Base-by-base conservation (phyloP, 1,140 invertebrate species). In the Lasioglossum albipes region DNA sequence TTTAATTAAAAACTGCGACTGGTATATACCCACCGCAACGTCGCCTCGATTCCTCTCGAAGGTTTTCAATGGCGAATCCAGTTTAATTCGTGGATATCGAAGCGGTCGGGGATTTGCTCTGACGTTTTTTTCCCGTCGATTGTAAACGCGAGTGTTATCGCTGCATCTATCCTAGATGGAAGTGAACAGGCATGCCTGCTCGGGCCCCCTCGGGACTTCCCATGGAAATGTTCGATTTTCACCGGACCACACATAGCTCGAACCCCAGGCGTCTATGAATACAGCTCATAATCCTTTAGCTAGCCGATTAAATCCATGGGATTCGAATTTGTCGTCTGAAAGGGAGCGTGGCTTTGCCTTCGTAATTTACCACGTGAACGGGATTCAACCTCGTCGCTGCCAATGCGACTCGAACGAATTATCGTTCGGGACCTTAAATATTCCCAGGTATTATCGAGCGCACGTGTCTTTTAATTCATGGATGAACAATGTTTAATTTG, bases 251-350 rank as follows among this genome's bases (percentile, higher is more conserved):
- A 7, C 9, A 7, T 36, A 66, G 6, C 31, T 12, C 13, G 13
- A 16, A 20, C 0, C 52, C 2, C 5, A 13, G 57, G 2, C 41
- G 52, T 20, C 81, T 54, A 78, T 54, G 76, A 68, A 81, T 77
- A 83, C 75, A 31, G 20, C 65, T 86, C 76, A 74, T 84, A 84
- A 84, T 86, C 81, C 81, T 41, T 75, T 79, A 75, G 83, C 71
- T 71, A 77, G 66, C 62, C 82, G 76, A 81, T 70, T 84, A 87
- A 88, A 85, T 82, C 85, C 85, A 20, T 22, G 36, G 85, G 83
- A 90, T 88, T 90, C 82, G 81, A 89, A 89, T 90, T 90, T 87
- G 89, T 89, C 84, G 82, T 77, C 76, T 81, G 66, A 65, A 59
- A 84, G 83, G 84, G 79, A 27, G 70, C 52, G 20, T 9, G 78